A percentile compares a stretch with the other conserved stretches of the same genome.
Conservation (phyloP, 2,797 vertebrate genomes). For the Ceryle rudis region DNA sequence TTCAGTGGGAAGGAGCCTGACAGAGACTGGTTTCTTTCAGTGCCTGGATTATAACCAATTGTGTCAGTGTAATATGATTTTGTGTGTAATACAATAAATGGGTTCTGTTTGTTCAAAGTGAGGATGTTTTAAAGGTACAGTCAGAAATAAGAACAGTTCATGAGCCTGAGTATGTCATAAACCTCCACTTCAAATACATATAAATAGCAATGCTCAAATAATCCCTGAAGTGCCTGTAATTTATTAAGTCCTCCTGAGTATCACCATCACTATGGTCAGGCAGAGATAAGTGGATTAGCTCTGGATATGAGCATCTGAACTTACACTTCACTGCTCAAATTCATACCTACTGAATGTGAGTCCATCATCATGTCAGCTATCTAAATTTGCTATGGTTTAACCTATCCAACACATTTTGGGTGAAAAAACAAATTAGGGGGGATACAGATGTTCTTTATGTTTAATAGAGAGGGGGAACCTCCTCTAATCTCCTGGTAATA, state of each 20-base stretch:
- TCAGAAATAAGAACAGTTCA: not conserved
- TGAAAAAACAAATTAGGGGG: not conserved
- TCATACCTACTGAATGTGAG: constrained; percentile 6
- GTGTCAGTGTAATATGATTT: not conserved
- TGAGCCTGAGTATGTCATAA: not conserved
- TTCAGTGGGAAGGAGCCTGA: accelerated
- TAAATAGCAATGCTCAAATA: constrained; percentile 20
- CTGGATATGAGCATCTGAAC: constrained; percentile 43
- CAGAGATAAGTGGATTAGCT: constrained; percentile 71
- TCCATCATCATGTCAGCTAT: not conserved
- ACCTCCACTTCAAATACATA: not conserved
- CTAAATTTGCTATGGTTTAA: constrained; percentile 17
- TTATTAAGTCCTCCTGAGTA: constrained; percentile 20
- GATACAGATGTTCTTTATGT: not conserved
- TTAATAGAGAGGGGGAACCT: not conserved
- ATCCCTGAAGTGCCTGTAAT: constrained; percentile 33
- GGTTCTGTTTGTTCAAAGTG: not conserved
- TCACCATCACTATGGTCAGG: constrained; percentile 33
- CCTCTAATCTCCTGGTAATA: not conserved
- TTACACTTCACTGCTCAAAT: constrained; percentile 15
- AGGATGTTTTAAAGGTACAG: not conserved
- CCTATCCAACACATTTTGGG: not conserved
- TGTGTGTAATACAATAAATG: not conserved
- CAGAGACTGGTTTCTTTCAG: not conserved
- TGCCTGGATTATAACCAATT: not conserved